Evolutionary conservation across 1,140 invertebrate species (phyloP), one percentile per base, ranked within the genome.

Genomic region (Planococcus citri): DNA sequence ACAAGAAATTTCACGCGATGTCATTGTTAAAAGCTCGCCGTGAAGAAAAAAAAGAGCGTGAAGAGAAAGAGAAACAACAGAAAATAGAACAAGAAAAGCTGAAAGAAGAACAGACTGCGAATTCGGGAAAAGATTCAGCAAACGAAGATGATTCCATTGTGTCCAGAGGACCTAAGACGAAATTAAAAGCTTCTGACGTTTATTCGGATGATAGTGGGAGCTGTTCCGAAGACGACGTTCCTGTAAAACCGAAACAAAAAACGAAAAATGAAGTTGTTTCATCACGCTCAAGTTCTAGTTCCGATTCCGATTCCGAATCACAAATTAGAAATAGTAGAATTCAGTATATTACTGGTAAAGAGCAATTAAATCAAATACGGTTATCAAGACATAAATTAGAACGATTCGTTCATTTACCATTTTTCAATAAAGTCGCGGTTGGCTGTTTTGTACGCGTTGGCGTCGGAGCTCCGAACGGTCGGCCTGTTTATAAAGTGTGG

Each of bases 381-480:
- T 78, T 98, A 6, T 96, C 94, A 27, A 86, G 95, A 74, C 87
- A 91, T 77, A 97, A 96, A 81, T 82, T 98, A 77, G 95, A 97
- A 80, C 83, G 89, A 74, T 94, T 97, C 78, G 92, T 98, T 20
- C 95, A 98, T 81, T 82, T 97, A 73, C 97, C 97, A 17, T 97
- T 97, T 78, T 99, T 99, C 76, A 86, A 88, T 72, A 83, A 88
- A 60, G 89, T 94, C 1, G 92, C 92, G 1, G 84, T 85, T 72
- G 95, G 95, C 27, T 97, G 94, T 78, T 99, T 93, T 81, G 96
- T 98, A 0, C 83, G 94, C 25, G 93, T 99, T 76, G 94, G 94
- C 24, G 98, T 99, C 74, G 97, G 96, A 0, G 90, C 91, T 75
- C 89, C 95, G 78, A 88, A 91, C 75, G 87, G 89, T 6, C 84